Conservation (phyloP, 35 echinoderm and acorn worm genomes). For the Apostichopus parvimensis region DNA sequence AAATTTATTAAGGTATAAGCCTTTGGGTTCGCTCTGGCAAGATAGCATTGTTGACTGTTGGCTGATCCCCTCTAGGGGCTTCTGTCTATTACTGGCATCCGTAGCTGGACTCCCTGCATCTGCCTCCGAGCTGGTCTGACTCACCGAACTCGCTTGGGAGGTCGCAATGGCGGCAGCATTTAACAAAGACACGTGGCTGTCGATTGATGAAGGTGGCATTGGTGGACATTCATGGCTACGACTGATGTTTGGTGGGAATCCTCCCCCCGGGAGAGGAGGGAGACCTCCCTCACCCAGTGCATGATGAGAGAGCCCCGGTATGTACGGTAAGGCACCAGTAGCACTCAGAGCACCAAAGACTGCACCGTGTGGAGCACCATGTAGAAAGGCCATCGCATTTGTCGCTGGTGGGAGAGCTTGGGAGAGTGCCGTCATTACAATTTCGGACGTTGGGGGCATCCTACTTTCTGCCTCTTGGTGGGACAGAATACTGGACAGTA, state of each 20-base stretch:
- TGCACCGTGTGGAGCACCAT: not conserved
- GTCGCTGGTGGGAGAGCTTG: constrained; percentile 7
- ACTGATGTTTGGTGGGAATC: constrained; percentile 11
- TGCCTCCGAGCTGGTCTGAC: constrained; percentile 22
- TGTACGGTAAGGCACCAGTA: constrained; percentile 40
- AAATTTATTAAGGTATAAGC: constrained; percentile 23
- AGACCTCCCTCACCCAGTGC: constrained; percentile 22
- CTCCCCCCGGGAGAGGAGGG: not conserved
- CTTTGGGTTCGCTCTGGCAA: constrained; percentile 8
- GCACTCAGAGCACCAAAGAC: constrained; percentile 37
- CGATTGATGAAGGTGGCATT: not conserved
- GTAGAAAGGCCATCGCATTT: constrained; percentile 39
- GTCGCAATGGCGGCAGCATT: not conserved
- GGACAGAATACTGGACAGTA: constrained; percentile 11
- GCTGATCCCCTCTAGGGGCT: too few relatives aligned
- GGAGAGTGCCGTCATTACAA: constrained; percentile 39
- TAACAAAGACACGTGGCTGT: constrained; percentile 8
- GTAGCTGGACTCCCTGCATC: not conserved
- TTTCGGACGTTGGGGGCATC: constrained; percentile 40
- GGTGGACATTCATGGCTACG: not conserved
- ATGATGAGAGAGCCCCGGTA: constrained; percentile 25
- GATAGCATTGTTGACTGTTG: not conserved
- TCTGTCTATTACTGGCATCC: not conserved
- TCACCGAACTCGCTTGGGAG: constrained; percentile 8
- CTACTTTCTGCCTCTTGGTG: not conserved